Conservation (phyloP, 2,888 invertebrate genomes). For the Tyria jacobaeae region DNA sequence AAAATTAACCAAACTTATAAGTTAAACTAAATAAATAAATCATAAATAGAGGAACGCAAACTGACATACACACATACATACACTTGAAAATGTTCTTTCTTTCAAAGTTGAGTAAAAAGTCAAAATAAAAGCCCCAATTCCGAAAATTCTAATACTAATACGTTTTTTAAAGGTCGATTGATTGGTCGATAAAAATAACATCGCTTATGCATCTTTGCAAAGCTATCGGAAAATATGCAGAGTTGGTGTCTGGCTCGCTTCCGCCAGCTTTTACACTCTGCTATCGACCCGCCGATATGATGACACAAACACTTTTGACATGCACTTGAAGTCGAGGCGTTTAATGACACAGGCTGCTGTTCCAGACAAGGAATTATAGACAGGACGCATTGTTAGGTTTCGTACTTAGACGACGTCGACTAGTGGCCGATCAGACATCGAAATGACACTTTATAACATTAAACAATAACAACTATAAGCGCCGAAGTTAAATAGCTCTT, state of each 20-base stretch:
- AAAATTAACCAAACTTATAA: no score
- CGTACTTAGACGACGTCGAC: not conserved
- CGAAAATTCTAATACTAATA: not conserved
- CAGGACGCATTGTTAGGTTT: not conserved
- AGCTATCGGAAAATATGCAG: conserved; percentile 33
- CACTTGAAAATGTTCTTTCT: no score
- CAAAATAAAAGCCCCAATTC: no score
- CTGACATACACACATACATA: no score
- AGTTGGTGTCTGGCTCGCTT: conserved; percentile 39
- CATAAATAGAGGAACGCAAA: no score
- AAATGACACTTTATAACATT: not conserved
- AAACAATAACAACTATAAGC: not conserved
- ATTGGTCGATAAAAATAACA: not conserved
- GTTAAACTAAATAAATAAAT: no score
- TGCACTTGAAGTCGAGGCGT: not conserved
- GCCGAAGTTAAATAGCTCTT: not conserved
- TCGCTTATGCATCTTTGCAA: not conserved
- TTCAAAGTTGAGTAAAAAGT: no score
- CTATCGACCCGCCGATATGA: conserved; percentile 23
- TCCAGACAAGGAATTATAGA: conserved; percentile 2
- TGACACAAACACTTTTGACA: conserved; percentile 37
- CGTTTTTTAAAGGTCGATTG: not conserved
- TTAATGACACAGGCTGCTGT: conserved; percentile 2
- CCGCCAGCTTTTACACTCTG: conserved; percentile 28
- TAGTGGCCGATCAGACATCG: not conserved